phyloP scores from a whole-genome alignment of 2,797 vertebrate species.

The Cyclopterus lumpus region DNA sequence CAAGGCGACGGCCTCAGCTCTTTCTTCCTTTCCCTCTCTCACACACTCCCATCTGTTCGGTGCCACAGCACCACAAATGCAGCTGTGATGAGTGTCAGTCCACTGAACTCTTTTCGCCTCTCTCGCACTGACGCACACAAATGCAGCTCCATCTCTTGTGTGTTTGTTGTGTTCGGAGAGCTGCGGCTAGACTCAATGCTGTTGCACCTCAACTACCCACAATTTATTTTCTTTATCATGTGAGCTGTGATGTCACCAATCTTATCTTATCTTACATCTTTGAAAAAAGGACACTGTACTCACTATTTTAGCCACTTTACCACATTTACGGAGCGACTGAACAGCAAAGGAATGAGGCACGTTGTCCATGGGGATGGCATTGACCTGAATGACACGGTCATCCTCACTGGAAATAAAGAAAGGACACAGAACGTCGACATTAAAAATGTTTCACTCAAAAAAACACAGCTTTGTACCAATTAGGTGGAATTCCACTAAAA shows the following conservation, averaged over 20 bases:
- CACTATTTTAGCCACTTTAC: conserved; percentile 93
- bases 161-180: too few species aligned
- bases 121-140: too few species aligned
- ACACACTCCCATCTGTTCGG: too few species aligned
- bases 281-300: conserved; percentile 69
- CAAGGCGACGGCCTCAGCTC: too few species aligned
- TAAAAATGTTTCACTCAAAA: neutral
- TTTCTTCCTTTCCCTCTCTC: too few species aligned
- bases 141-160: too few species aligned
- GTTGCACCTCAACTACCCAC: too few species aligned
- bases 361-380: conserved; percentile 91
- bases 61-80: too few species aligned
- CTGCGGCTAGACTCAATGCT: too few species aligned
- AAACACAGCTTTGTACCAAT: neutral
- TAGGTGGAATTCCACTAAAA: neutral
- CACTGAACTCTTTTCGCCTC: too few species aligned
- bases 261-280: neutral
- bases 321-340: conserved; percentile 94
- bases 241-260: neutral
- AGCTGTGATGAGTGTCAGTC: too few species aligned
- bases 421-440: neutral
- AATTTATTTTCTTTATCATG: too few species aligned
- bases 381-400: conserved; percentile 93
- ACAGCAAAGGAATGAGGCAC: conserved; percentile 95
- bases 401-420: conserved; percentile 85